These are phyloP conservation scores for Toxotes chatareus DNA, from an alignment of 2,113 vertebrate species.

Conservation along the genomic window DNA sequence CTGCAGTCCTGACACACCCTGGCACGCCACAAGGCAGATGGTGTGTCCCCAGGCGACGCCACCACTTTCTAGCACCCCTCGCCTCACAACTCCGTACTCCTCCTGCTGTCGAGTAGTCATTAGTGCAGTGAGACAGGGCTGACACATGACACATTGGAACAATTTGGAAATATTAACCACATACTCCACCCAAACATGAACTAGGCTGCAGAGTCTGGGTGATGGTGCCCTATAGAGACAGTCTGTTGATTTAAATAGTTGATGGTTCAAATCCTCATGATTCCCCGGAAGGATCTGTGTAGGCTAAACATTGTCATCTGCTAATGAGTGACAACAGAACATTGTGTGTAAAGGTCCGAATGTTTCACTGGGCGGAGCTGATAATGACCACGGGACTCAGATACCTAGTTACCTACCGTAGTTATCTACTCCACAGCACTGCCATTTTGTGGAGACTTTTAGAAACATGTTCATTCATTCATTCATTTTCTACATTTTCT, in stretches of 20 bases:
- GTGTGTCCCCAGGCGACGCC: slow-evolving; percentile 71
- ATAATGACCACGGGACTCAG: neutral
- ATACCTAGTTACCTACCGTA: too few species aligned
- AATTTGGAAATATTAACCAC: slow-evolving; percentile 60
- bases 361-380: neutral
- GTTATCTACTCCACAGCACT: neutral
- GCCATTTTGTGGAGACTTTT: neutral
- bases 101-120: slow-evolving; percentile 71
- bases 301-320: neutral
- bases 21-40: slow-evolving; percentile 82
- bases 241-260: slow-evolving; percentile 16
- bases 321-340: neutral
- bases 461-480: too few species aligned
- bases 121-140: slow-evolving; percentile 64
- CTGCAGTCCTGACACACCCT: slow-evolving; percentile 78
- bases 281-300: slow-evolving; percentile 2
- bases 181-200: slow-evolving; percentile 25
- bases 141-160: slow-evolving; percentile 54
- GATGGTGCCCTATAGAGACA: neutral
- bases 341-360: neutral
- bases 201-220: slow-evolving; percentile 10
- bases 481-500: too few species aligned
- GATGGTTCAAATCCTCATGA: slow-evolving; percentile 2
- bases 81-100: slow-evolving; percentile 58
- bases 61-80: slow-evolving; percentile 50